Conservation (phyloP, 2,113 vertebrate genomes). For the Zapornia atra region DNA sequence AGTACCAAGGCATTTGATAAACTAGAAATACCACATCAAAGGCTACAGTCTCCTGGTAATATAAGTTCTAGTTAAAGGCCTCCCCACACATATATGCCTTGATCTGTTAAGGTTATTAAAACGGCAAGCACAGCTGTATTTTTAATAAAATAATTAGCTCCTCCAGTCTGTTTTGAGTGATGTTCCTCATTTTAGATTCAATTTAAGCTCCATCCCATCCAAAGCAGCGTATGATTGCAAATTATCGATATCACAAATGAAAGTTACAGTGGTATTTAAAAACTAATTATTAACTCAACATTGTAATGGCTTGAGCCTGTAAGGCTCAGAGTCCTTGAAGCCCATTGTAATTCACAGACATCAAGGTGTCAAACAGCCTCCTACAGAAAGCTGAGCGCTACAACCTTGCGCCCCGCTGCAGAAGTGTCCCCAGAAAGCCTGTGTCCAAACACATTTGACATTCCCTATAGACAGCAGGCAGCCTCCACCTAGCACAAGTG, state of each 20-base stretch:
- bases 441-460: background rate
- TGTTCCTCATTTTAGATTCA: conserved; percentile 34
- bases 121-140: conserved; percentile 31
- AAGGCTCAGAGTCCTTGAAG: background rate
- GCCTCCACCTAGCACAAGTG: background rate
- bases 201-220: conserved; percentile 27
- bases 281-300: conserved; percentile 37
- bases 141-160: conserved; percentile 62
- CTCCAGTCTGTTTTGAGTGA: conserved; percentile 38
- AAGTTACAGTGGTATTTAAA: conserved; percentile 47
- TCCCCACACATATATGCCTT: background rate
- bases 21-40: conserved; percentile 57
- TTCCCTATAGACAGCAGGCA: background rate
- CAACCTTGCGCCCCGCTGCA: background rate
- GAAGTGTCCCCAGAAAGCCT: background rate
- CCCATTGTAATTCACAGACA: background rate
- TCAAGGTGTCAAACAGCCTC: background rate
- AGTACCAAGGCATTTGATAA: conserved; percentile 40
- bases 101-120: conserved; percentile 63
- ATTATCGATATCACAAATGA: conserved; percentile 41
- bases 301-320: background rate
- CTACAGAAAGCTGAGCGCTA: background rate
- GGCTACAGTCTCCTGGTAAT: conserved; percentile 28
- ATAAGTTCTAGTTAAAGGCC: conserved; percentile 41
- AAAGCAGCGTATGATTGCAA: conserved; percentile 3